phyloP scores from a whole-genome alignment of 2,797 vertebrate genomes.

The Neoniphon sammara region DNA sequence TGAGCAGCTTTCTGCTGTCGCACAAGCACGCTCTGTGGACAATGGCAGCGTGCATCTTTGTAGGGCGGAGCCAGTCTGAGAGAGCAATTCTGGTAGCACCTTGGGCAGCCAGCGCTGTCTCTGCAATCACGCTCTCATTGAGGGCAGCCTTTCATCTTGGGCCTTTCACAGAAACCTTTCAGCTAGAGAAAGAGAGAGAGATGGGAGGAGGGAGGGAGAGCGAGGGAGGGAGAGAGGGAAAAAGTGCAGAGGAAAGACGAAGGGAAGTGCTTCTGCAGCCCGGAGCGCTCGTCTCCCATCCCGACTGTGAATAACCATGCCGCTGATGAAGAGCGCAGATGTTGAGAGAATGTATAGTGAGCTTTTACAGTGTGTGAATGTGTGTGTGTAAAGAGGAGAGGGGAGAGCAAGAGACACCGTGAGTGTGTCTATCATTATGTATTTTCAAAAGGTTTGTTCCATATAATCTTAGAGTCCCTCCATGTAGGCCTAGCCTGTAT shows the following conservation, averaged over 20 bases:
- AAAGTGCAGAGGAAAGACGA: conserved; percentile 46
- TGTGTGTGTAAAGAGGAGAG: conserved; percentile 17
- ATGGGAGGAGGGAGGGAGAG: conserved; percentile 46
- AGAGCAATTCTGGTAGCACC: conserved; percentile 65
- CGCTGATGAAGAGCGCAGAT: conserved; percentile 76
- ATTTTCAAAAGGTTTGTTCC: conserved; percentile 45
- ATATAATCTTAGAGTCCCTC: conserved; percentile 39
- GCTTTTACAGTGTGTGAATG: conserved; percentile 11
- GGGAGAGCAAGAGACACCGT: conserved; percentile 42
- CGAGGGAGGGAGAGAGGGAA: conserved; percentile 6
- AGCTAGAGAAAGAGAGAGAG: conserved; percentile 61
- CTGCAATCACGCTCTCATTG: conserved; percentile 77
- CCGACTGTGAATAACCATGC: conserved; percentile 68
- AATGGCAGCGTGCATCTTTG: conserved; percentile 31
- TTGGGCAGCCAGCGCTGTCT: conserved; percentile 66
- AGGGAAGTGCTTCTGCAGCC: conserved; percentile 79
- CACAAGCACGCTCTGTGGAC: conserved; percentile 43
- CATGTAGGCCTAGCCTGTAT: conserved; percentile 41
- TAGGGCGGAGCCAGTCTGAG: conserved; percentile 53
- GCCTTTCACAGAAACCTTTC: conserved; percentile 79
- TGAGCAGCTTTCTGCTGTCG: conserved; percentile 26
- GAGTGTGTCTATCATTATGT: conserved; percentile 56
- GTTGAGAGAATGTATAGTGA: conserved; percentile 60
- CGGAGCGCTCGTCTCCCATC: conserved; percentile 68
- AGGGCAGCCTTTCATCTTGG: conserved; percentile 78